These are phyloP conservation scores for Sylvilagus bachmani DNA, from an alignment of 2,113 vertebrate species.

Conservation along the genomic window DNA sequence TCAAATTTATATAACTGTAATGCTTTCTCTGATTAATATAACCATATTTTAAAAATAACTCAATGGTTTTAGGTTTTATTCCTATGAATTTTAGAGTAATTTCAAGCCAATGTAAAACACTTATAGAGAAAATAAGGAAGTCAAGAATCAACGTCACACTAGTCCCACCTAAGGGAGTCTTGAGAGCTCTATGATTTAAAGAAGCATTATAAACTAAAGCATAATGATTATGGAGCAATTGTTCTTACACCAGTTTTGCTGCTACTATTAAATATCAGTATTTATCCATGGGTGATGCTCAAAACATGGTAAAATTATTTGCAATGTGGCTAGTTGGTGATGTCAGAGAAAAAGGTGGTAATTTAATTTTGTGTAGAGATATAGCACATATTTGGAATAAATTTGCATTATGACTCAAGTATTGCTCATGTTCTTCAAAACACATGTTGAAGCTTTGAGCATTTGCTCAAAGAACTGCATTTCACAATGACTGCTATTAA, in stretches of 20 bases:
- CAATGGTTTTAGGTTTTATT: not conserved
- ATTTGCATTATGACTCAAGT: not conserved
- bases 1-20: not conserved
- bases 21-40: conserved; percentile 3
- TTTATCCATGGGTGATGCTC: not conserved
- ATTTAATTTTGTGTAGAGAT: not conserved
- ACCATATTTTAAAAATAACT: not conserved
- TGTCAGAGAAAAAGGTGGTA: not conserved
- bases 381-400: not conserved
- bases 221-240: not conserved
- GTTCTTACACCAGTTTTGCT: not conserved
- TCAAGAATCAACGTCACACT: not conserved
- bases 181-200: not conserved
- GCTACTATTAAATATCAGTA: not conserved
- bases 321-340: not conserved
- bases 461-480: not conserved
- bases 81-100: not conserved
- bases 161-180: not conserved
- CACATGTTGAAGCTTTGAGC: not conserved
- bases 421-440: not conserved
- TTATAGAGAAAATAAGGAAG: not conserved
- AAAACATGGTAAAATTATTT: not conserved
- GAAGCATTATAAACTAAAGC: not conserved
- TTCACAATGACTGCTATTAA: not conserved
- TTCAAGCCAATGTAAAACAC: not conserved